Conservation (phyloP, 2,113 vertebrate species). For the Chrysochloris asiatica region DNA sequence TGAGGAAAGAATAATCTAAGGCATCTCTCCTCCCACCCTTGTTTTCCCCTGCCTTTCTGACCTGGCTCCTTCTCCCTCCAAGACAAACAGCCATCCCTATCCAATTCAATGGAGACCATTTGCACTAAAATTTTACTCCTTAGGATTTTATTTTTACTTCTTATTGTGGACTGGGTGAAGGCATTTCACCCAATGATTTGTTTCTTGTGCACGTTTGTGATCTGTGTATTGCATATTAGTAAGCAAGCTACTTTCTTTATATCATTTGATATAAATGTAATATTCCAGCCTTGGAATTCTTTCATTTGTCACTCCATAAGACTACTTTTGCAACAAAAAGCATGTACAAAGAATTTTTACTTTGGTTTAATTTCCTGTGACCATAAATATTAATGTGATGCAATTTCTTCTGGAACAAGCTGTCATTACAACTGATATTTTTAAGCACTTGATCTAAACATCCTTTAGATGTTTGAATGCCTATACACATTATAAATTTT, state of each 20-base stretch:
- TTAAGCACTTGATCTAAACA: background rate
- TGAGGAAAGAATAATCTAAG: background rate
- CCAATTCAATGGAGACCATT: too few relatives aligned
- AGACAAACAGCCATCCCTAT: background rate
- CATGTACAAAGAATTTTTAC: background rate
- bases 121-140: too few relatives aligned
- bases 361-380: constrained; percentile 24
- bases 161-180: too few relatives aligned
- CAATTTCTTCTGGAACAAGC: constrained; percentile 22
- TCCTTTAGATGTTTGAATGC: too few relatives aligned
- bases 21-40: background rate
- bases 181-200: too few relatives aligned
- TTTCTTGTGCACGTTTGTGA: too few relatives aligned
- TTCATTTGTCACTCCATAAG: background rate
- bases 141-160: too few relatives aligned
- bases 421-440: background rate
- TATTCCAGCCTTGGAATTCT: background rate
- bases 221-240: too few relatives aligned
- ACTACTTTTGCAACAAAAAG: background rate
- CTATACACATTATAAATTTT: constrained; percentile 9
- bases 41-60: background rate
- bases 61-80: background rate
- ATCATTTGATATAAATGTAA: background rate
- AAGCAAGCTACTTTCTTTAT: background rate
- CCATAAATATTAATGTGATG: background rate